Base-by-base conservation (phyloP, 2,113 vertebrate species). In the Kobus ellipsiprymnus region DNA sequence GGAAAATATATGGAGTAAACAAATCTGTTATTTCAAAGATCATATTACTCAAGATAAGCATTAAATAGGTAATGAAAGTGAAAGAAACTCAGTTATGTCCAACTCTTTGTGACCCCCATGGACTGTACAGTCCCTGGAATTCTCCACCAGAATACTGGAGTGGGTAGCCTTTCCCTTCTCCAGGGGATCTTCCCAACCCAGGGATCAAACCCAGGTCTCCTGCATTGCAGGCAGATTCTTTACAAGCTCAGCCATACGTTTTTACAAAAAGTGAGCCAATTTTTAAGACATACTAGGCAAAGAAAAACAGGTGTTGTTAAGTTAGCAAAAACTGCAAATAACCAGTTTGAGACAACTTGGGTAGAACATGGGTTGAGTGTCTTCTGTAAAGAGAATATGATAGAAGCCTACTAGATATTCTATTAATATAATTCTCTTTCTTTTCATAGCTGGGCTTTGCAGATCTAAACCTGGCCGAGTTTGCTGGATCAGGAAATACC, bases 401-500 rank as follows among this genome's bases (percentile, higher is more conserved):
- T 81, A 64, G 93, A 94, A 89, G 82, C 81, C 94, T 91, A 59
- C 33, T 74, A 91, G 83, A 87, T 96, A 90, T 9, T 97, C 96
- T 98, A 95, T 95, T 98, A 97, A 97, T 97, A 97, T 91, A 89
- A 95, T 87, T 96, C 52, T 96, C 89, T 98, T 98, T 98, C 92
- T 98, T 96, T 98, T 96, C 96, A 97, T 98, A 99, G 99, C 99
- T 99, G 98, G 99, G 99, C 97, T 99, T 99, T 99, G 99, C 99
- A 98, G 99, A 99, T 98, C 98, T 99, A 97, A 99, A 99, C 98
- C 99, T 99, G 98, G 99, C 99, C 62, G 99, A 99, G 98, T 99
- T 99, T 99, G 99, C 99, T 96, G 99, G 99, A 91, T 99, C 99
- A 1, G 99, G 99, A 98, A 99, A 98, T 97, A 99, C 99, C 30